These are phyloP conservation scores for Lycocerus yunnanus DNA, from an alignment of 2,888 invertebrate genomes.

Conservation along the genomic window DNA sequence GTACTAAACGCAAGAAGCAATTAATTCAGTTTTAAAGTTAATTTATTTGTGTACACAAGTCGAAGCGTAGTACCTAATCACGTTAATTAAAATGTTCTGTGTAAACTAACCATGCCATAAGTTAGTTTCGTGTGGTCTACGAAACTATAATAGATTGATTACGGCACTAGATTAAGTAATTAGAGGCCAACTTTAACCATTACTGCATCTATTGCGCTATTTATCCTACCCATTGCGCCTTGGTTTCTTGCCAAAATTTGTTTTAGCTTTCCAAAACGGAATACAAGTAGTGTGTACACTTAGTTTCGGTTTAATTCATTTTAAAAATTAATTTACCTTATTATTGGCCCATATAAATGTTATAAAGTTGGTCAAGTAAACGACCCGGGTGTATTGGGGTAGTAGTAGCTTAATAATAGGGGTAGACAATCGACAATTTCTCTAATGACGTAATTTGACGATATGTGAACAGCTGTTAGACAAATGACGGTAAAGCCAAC, in stretches of 20 bases:
- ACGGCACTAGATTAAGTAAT: slow-evolving; percentile 53
- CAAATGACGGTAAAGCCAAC: slow-evolving; percentile 54
- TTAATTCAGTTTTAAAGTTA: slow-evolving; percentile 59
- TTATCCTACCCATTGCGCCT: slow-evolving; percentile 43
- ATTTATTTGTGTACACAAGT: slow-evolving; percentile 56
- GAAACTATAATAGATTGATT: slow-evolving; percentile 45
- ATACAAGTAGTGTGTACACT: neutral
- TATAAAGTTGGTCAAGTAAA: neutral
- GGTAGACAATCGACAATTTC: slow-evolving; percentile 44
- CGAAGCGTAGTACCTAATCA: slow-evolving; percentile 55
- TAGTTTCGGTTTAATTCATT: neutral
- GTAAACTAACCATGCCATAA: slow-evolving; percentile 43
- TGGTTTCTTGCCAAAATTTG: neutral
- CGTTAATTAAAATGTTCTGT: slow-evolving; percentile 56
- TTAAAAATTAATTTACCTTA: neutral
- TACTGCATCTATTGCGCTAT: slow-evolving; percentile 52
- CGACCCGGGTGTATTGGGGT: slow-evolving; percentile 3
- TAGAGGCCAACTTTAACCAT: slow-evolving; percentile 55
- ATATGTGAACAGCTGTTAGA: slow-evolving; percentile 59
- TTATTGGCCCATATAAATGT: neutral
- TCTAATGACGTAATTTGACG: slow-evolving; percentile 57
- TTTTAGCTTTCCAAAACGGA: neutral
- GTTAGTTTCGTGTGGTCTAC: slow-evolving; percentile 34
- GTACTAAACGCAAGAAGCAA: slow-evolving; percentile 56
- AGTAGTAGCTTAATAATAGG: slow-evolving; percentile 24